Base-by-base conservation (phyloP, 1,140 invertebrate genomes). In the Aphelenchoides fujianensis region DNA sequence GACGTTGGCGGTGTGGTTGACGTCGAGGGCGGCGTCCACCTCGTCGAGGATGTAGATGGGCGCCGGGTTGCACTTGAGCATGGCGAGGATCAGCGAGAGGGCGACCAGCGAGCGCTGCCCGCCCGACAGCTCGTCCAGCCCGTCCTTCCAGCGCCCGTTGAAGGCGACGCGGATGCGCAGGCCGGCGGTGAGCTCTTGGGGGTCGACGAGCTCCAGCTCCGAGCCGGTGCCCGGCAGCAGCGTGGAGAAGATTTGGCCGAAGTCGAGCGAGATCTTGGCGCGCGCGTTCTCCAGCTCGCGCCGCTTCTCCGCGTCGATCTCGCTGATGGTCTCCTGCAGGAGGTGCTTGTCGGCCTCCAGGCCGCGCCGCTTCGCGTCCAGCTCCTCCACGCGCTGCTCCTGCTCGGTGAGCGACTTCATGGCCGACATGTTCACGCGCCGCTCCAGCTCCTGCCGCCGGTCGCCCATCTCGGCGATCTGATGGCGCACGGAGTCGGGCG, bases 41-140 rank as follows among this genome's bases (percentile, higher is more conserved):
- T 99, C 96, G 85, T 99, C 97, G 78, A 99, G 88, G 85, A 99
- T 98, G 84, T 99, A 99, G 9, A 99, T 88, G 0, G 96, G 97
- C 12, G 97, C 97, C 2, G 97, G 96, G 82, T 96, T 96, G 86
- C 96, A 99, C 68, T 94, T 88, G 71, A 98, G 86, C 91, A 99
- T 92, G 30, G 96, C 92, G 72, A 99, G 88, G 75, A 98, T 95
- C 3, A 99, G 88, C 1, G 96, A 97, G 28, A 99, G 87, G 0
- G 96, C 96, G 30, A 98, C 94, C 23, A 99, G 88, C 1, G 95
- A 98, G 57, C 88, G 88, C 66, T 84, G 83, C 12, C 82, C 96
- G 68, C 96, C 96, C 70, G 93, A 97, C 57, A 99, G 87, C 88
- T 99, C 96, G 68, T 90, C 90, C 31, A 99, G 87, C 9, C 92